These are phyloP conservation scores for Pampusana beccarii DNA, from an alignment of 2,113 vertebrate species.

Conservation along the genomic window DNA sequence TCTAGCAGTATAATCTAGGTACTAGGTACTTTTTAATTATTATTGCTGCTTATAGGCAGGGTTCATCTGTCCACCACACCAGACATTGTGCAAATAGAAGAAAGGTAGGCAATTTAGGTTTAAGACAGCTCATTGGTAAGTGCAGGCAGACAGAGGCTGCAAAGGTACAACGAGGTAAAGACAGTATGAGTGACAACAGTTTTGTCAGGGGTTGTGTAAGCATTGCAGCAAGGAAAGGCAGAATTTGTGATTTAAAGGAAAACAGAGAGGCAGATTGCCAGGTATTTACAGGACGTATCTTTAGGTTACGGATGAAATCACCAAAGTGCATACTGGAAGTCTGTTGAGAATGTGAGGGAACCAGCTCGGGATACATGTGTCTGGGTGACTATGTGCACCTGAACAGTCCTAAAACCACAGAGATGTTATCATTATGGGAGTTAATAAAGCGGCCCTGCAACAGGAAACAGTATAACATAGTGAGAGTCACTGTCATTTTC, in stretches of 20 bases:
- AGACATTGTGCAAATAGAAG: neutral
- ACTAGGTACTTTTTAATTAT: neutral
- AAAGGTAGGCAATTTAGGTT: conserved; percentile 2
- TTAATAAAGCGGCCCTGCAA: neutral
- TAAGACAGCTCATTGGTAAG: neutral
- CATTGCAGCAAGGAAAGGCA: neutral
- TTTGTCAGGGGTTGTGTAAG: conserved; percentile 4
- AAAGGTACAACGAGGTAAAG: neutral
- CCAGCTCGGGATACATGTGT: neutral
- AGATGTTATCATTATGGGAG: neutral
- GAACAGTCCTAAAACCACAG: neutral
- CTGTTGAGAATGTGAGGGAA: neutral
- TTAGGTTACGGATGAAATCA: conserved; percentile 7
- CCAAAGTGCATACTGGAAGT: neutral
- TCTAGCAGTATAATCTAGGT: neutral
- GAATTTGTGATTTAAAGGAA: neutral
- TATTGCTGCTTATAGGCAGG: neutral
- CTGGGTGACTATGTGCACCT: neutral
- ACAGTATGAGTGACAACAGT: neutral
- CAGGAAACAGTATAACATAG: neutral
- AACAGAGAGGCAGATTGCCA: neutral
- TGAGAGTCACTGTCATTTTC: neutral
- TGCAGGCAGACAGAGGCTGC: neutral
- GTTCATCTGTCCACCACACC: neutral
- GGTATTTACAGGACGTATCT: neutral